A percentile compares a stretch with the other conserved stretches of the same genome.
These are phyloP conservation scores for Leucozona laternaria DNA, from an alignment of 2,888 invertebrate genomes.

Conservation along the genomic window DNA sequence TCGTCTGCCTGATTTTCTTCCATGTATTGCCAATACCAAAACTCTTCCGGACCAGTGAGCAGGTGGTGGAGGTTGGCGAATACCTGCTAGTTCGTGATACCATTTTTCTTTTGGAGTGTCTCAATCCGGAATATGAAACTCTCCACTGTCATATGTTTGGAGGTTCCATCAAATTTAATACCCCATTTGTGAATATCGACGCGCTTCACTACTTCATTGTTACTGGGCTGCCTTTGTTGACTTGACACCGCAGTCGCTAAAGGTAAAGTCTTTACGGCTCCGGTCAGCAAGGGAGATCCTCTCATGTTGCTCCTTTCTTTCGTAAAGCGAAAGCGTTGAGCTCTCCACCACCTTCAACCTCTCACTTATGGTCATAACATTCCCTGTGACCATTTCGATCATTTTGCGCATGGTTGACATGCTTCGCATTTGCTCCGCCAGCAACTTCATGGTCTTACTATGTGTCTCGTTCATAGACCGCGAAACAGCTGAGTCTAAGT, in stretches of 20 bases:
- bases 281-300: not conserved
- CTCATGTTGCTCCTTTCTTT: not conserved
- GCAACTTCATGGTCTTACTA: not conserved
- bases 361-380: no score
- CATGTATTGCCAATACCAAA: constrained; percentile 23
- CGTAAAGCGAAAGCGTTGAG: not conserved
- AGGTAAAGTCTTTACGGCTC: no score
- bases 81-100: no score
- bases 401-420: not conserved
- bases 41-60: not conserved
- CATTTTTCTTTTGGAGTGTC: constrained; percentile 8
- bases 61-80: constrained; percentile 2
- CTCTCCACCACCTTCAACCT: not conserved
- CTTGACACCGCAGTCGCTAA: not conserved
- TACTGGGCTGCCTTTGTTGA: not conserved
- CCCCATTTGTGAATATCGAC: constrained; percentile 19
- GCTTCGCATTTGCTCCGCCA: not conserved
- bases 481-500: not conserved
- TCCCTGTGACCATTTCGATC: not conserved
- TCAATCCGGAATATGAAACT: constrained; percentile 24
- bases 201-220: not conserved
- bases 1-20: constrained; percentile 2
- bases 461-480: not conserved
- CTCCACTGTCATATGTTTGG: not conserved
- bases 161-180: constrained; percentile 5